Evolutionary conservation across 2,797 vertebrate genomes (phyloP).

Genomic region (Parauchenoglanis ngamensis): DNA sequence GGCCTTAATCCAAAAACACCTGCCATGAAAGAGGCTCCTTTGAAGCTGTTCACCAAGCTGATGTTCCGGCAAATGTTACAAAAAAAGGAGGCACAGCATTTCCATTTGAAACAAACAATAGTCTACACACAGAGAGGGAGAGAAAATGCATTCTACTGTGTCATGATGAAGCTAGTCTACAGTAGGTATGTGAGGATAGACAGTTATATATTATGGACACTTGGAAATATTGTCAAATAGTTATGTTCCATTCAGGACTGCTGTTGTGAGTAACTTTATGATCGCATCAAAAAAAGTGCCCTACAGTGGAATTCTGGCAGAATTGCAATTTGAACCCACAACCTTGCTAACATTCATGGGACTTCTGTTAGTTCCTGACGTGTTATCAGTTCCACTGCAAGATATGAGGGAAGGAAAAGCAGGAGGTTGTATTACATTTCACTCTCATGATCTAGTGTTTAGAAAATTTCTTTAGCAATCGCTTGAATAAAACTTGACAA

Average conservation of each 20-base stretch:
- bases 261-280: not conserved
- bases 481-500: not conserved
- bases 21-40: constrained; percentile 74
- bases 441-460: not conserved
- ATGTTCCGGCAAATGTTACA: constrained; percentile 21
- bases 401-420: not conserved
- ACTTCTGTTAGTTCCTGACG: not conserved
- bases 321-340: not conserved
- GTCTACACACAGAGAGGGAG: not conserved
- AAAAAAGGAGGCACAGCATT: constrained; percentile 40
- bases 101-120: constrained; percentile 52
- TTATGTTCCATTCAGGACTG: not conserved
- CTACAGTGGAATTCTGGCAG: not conserved
- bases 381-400: not conserved
- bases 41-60: constrained; percentile 63
- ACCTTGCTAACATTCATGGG: not conserved
- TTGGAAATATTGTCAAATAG: not conserved
- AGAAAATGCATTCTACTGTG: not conserved
- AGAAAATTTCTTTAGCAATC: not conserved
- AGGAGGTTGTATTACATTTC: not conserved
- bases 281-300: not conserved
- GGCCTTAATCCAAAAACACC: constrained; percentile 79
- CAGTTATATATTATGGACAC: not conserved
- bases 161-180: constrained; percentile 14
- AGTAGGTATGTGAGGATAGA: not conserved